Percentiles rank a stretch among this genome's conserved stretches.
Evolutionary conservation across 92 coral and sea anemone genomes (phyloP).

Genomic region (Galaxea fascicularis): DNA sequence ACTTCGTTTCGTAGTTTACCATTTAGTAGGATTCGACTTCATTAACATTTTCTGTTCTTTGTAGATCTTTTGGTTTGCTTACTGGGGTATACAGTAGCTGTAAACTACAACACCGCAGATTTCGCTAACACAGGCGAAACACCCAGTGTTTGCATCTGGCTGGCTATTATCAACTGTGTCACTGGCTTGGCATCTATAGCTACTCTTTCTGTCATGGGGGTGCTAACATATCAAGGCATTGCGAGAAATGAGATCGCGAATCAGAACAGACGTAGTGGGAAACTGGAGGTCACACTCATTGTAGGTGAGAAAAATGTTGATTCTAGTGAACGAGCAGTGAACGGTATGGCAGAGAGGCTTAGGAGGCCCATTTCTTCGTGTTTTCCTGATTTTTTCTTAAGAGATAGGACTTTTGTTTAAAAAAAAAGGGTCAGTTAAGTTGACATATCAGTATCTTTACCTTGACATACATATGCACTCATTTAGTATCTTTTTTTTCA

Average conservation of each 20-base stretch:
- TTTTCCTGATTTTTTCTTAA: no score
- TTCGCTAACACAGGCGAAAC: slow-evolving; percentile 41
- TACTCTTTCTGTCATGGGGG: slow-evolving; percentile 58
- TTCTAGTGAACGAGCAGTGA: no score
- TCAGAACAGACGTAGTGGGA: slow-evolving; percentile 28
- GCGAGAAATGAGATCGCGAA: slow-evolving; percentile 44
- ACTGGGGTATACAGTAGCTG: slow-evolving; percentile 55
- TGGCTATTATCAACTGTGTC: slow-evolving; percentile 73
- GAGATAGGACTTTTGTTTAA: no score
- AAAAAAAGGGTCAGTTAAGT: no score
- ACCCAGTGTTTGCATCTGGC: slow-evolving; percentile 62
- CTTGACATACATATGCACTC: background rate
- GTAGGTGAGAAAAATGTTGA: background rate
- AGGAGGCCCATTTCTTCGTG: no score
- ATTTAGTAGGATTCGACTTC: no score
- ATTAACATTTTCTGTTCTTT: background rate
- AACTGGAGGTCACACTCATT: slow-evolving; percentile 1
- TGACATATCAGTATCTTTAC: no score
- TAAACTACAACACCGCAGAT: slow-evolving; percentile 69
- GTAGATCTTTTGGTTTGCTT: slow-evolving; percentile 48
- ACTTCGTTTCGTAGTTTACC: no score
- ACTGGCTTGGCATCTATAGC: slow-evolving; percentile 67
- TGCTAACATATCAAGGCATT: slow-evolving; percentile 54
- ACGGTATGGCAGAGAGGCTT: no score
- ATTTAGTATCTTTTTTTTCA: background rate